Evolutionary conservation across 1,140 invertebrate species (phyloP), one percentile per base, ranked within the genome.

Genomic region (Brachystomella parvula): DNA sequence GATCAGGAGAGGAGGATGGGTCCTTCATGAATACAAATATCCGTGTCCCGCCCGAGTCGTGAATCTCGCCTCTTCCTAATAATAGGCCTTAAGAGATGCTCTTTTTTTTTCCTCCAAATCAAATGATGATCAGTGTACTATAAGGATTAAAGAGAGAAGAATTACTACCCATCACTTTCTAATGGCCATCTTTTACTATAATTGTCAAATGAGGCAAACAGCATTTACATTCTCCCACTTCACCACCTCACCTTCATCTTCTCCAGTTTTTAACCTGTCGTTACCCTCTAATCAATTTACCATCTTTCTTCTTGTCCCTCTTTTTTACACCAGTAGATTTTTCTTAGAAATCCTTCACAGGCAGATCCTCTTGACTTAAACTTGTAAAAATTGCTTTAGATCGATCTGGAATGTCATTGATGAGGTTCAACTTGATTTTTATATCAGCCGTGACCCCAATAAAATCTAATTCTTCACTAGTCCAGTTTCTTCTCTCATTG

Each of bases 81-180:
- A 39, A 39, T 19, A 39, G 6, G 6, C 6, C 19, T 39, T 19
- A 39, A 39, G 6, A 6, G 35, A 39, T 39, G 35, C 35, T 39
- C 28, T 39, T 39, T 39, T 39, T 19, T 35, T 21, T 39, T 49
- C 53, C 44, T 69, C n/a, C n/a, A n/a, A n/a, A n/a, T n/a, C n/a
- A n/a, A 62, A 69, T 69, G 64, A 69, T 69, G 63, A 65, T 69
- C 67, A 69, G 64, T 69, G 65, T 69, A 62, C 61, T 68, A 67
- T 64, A 33, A 64, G 17, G 30, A 12, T 26, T 28, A 29, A 19
- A 30, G 6, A 59, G 17, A 28, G 32, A 9, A 33, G 9, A 53
- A 59, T 47, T 58, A 64, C 66, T 59, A 68, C 67, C 39, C 63
- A 61, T 64, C 63, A 65, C n/a, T n/a, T 57, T 58, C 63, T 69